Percentiles rank a stretch among this genome's conserved stretches.
phyloP scores from a whole-genome alignment of 1,140 invertebrate genomes.

The Dendroctonus valens region DNA sequence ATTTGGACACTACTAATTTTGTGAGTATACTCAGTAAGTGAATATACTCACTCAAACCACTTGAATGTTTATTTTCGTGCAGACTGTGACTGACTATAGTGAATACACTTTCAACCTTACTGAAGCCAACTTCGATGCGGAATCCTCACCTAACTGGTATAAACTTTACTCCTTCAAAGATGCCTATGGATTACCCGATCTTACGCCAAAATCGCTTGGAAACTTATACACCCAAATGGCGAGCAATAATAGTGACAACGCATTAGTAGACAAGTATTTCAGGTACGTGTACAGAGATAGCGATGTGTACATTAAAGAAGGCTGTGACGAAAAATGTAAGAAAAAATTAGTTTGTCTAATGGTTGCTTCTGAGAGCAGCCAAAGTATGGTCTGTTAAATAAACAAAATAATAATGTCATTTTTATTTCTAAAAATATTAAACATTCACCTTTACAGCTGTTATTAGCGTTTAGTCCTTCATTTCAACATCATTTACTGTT shows the following conservation, averaged over 20 bases:
- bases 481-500: constrained; percentile 73
- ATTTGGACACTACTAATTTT: constrained; percentile 60
- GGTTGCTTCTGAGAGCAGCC: constrained; percentile 56
- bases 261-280: constrained; percentile 42
- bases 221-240: constrained; percentile 56
- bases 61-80: constrained; percentile 15
- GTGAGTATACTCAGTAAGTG: constrained; percentile 53
- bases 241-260: constrained; percentile 42
- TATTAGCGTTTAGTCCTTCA: constrained; percentile 55
- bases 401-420: constrained; percentile 9
- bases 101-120: constrained; percentile 80
- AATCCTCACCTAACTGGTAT: constrained; percentile 57
- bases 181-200: constrained; percentile 58
- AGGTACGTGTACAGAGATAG: constrained; percentile 48
- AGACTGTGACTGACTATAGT: constrained; percentile 66
- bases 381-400: constrained; percentile 57
- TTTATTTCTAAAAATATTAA: not conserved
- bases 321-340: constrained; percentile 60
- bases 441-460: not conserved
- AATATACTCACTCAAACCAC: not conserved
- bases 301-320: constrained; percentile 52
- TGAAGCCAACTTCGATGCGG: constrained; percentile 62
- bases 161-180: constrained; percentile 68
- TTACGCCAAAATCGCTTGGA: constrained; percentile 53
- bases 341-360: constrained; percentile 58